Base-by-base conservation (phyloP, 2,797 vertebrate species). In the Brachymystax lenok region DNA sequence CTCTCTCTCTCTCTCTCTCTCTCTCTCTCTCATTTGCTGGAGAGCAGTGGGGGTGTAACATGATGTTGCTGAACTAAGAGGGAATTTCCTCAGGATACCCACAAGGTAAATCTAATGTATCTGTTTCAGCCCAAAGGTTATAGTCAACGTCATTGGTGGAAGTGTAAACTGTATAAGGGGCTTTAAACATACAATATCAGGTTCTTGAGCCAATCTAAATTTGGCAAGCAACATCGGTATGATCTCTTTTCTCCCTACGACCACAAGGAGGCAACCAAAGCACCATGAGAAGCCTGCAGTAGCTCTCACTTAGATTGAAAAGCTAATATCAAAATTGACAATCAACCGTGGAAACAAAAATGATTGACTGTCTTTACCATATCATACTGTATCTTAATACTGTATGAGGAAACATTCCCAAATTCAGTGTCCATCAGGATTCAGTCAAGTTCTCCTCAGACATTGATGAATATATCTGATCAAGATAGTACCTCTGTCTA, bases 21-120 rank as follows among this genome's bases (percentile, higher is more conserved):
- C 61, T 63, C 21, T 63, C 61, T 27, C 5, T 5, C 63, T 67
- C 17, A 35, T 67, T 52, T 77, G 71, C 46, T 75, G 63, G 21
- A 35, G 46, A 27, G 54, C 21, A 24, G 3, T 28, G 13, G 3
- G 71, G 59, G 2, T 28, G 59, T 19, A 69, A 63, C 40, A 52
- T 1, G 6, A 3, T 69, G 19, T 14, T 59, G 2, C 10, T 54
- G 33, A 4, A 21, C 2, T 33, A 3, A 72, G 40, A n/a, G 52
- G 28, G 59, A 66, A 70, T 66, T 46, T 75, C 72, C 75, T 28
- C 24, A 66, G 5, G 24, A 7, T 30, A 3, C 63, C 63, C 27
- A 7, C 12, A 66, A 21, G 13, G 63, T 28, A 27, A 30, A 63
- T 2, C 10, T 63, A 4, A 17, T 63, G 61, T 63, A 66, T 66